Evolutionary conservation across 2,888 invertebrate species (phyloP), one percentile per base, ranked within the genome.

Genomic region (Philereme transversata): DNA sequence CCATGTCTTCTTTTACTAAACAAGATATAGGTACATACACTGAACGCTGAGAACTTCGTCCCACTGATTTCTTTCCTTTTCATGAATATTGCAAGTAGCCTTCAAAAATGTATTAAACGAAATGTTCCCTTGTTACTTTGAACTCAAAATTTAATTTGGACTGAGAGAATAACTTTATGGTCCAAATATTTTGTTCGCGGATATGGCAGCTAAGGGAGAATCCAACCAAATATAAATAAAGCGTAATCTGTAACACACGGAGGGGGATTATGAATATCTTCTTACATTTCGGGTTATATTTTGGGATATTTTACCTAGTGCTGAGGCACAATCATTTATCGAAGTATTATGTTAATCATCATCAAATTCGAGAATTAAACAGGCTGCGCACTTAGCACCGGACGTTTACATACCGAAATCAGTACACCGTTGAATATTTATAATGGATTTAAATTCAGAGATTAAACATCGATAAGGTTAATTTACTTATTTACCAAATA

Each of bases 31-130:
- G n/a, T n/a, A n/a, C n/a, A n/a, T 60, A 47, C 68, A 69, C 60
- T 67, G 60, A 64, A 60, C 53, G 34, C 54, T 58, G 56, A 72
- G 73, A 76, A 74, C 51, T 76, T 76, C 63, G 68, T 71, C 56
- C 62, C 72, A 70, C 73, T 74, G 74, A 77, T 74, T 65, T 76
- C 70, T 46, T 62, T 71, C 74, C 74, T 67, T 71, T 61, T 67
- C 72, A 74, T 77, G 73, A 78, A 79, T 79, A 76, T 74, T 78
- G 71, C 71, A 79, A 64, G 74, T 67, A 71, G 72, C 68, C 75
- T 71, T 77, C 71, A 73, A 76, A 76, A 75, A 76, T 71, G 53
- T 75, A 76, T 75, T 76, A 75, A 76, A 74, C 72, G 73, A 73
- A 77, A 75, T 72, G 68, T 69, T 70, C 60, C 70, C 66, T 71